Evolutionary conservation across 2,113 vertebrate species (phyloP).

Genomic region (Phyllostomus hastatus): DNA sequence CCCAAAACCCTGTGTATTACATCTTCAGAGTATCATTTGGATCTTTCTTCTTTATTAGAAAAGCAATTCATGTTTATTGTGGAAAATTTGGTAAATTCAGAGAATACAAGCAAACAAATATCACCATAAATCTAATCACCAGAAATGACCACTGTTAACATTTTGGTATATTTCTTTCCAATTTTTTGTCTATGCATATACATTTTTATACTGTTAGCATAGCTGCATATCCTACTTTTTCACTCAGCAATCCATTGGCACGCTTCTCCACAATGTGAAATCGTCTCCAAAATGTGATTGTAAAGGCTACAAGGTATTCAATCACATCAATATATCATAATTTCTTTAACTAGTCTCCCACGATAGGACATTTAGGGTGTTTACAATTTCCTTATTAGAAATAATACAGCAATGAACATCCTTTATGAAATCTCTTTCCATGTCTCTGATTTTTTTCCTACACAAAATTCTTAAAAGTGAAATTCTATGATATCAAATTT

Average conservation of each 20-base stretch:
- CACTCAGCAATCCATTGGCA: background rate
- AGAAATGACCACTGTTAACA: too few species aligned
- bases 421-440: background rate
- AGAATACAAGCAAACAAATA: too few species aligned
- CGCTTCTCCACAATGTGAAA: background rate
- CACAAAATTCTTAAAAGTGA: background rate
- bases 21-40: too few species aligned
- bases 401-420: background rate
- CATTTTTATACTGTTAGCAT: too few species aligned
- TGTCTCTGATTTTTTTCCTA: background rate
- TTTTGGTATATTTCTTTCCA: too few species aligned
- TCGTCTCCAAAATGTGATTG: background rate
- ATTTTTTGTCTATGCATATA: too few species aligned
- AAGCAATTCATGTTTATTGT: too few species aligned
- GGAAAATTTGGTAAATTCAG: too few species aligned
- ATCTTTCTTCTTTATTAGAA: too few species aligned
- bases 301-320: background rate
- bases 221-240: background rate
- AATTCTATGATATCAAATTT: background rate
- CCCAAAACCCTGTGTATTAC: too few species aligned
- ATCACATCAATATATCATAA: background rate
- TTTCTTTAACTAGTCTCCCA: background rate
- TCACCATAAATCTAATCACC: too few species aligned
- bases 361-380: background rate
- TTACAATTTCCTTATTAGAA: too few species aligned